Evolutionary conservation across 2,797 vertebrate species (phyloP).

Genomic region (Sebastes oblongus): DNA sequence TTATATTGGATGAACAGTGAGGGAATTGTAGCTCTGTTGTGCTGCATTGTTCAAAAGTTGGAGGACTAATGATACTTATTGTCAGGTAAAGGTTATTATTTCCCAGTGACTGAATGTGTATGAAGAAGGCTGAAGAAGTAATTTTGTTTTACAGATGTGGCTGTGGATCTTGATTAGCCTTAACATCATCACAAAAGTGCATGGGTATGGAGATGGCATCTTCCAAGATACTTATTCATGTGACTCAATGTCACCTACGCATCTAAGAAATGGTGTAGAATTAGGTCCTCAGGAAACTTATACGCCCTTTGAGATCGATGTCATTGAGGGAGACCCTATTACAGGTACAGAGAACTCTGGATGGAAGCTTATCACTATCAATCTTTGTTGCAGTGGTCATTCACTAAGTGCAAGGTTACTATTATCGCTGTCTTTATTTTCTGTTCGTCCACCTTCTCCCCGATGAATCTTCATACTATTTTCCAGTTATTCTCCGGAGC

Average conservation of each 20-base stretch:
- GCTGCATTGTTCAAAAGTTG: not conserved
- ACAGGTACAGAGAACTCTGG: conserved; percentile 30
- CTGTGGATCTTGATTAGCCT: conserved; percentile 31
- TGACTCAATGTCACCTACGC: not conserved
- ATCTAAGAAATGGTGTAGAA: accelerated
- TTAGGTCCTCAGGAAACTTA: accelerated
- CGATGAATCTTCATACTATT: conserved; percentile 3
- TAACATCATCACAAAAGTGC: conserved; percentile 15
- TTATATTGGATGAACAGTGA: not conserved
- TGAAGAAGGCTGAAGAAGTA: not conserved
- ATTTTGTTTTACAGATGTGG: conserved; percentile 51
- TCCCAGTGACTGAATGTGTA: not conserved
- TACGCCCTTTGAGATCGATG: not conserved
- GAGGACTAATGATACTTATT: not conserved
- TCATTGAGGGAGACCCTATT: not conserved
- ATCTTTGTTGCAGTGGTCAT: not conserved
- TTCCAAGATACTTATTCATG: accelerated
- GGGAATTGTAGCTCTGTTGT: not conserved
- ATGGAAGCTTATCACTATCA: not conserved
- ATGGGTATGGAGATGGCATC: accelerated
- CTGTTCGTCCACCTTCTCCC: accelerated
- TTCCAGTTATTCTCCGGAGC: conserved; percentile 47
- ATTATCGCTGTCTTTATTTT: not conserved
- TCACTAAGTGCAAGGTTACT: not conserved
- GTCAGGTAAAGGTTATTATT: not conserved